phyloP scores from a whole-genome alignment of 2,113 vertebrate species.

The Mustelus asterias region DNA sequence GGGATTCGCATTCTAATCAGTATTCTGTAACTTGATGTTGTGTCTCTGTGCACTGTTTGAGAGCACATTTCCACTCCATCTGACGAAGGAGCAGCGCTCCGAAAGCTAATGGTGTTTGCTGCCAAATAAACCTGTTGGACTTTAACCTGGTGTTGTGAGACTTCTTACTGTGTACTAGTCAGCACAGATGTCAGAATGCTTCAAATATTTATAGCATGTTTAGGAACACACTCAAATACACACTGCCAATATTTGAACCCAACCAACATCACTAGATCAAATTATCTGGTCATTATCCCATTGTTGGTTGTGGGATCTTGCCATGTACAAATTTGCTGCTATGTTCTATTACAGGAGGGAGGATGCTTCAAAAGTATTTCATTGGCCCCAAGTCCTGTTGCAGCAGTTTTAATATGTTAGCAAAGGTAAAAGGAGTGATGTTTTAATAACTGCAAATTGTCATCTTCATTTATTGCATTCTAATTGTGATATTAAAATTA shows the following conservation, averaged over 20 bases:
- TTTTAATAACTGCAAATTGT: not conserved
- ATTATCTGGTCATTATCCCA: not conserved
- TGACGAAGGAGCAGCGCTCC: no score
- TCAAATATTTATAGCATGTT: not conserved
- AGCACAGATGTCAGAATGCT: not conserved
- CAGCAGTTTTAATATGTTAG: not conserved
- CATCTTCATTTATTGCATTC: not conserved
- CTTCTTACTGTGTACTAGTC: not conserved
- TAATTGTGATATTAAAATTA: slow-evolving; percentile 5
- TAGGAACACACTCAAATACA: not conserved
- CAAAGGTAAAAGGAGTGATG: not conserved
- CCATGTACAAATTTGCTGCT: not conserved
- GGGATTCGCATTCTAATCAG: no score
- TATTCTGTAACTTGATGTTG: no score
- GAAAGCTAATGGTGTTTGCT: no score
- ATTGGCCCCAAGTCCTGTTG: not conserved
- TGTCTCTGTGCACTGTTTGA: no score
- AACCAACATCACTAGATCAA: not conserved
- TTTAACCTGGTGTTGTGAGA: no score
- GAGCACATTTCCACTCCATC: no score
- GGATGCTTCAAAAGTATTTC: not conserved
- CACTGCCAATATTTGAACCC: not conserved
- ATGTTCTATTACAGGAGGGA: not conserved
- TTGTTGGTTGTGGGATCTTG: not conserved
- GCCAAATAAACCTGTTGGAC: no score